Evolutionary conservation across 2,888 invertebrate species (phyloP), one percentile per base, ranked within the genome.

Genomic region (Spialia ferax): DNA sequence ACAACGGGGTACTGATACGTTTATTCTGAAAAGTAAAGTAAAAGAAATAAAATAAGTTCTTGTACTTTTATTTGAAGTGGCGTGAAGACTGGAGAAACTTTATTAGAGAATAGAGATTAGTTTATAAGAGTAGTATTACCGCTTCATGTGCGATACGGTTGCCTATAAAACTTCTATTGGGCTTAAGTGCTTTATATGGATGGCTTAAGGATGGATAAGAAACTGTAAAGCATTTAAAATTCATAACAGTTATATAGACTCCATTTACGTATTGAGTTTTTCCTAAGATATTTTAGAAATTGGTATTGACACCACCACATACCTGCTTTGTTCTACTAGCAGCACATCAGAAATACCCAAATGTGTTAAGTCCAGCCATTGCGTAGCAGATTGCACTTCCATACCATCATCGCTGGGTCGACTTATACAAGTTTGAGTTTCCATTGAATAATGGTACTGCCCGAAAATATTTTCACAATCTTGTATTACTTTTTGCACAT

Each of bases 361-460:
- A 74, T 96, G 96, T 0, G 83, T 80, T 0, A 88, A 77, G 71
- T 96, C 95, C 55, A 95, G 87, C 85, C 91, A 95, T 74, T 96
- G 96, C 0, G 95, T 87, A 0, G 95, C 74, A 0, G 95, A 81
- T 70, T 88, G 94, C 1, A 96, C 94, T 61, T 96, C 95, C 69
- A 96, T 84, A 1, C 95, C 96, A 76, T 96, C 96, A 74, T 97
- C 97, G 29, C 88, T 89, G 0, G 97, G 97, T 38, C 94, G 83
- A 11, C 95, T 94, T 0, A 95, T 85, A 70, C 95, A 94, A 6
- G 91, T 87, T 52, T 95, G 94, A 0, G 95, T 94, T 82, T 97
- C 97, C 96, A 97, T 96, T 1, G 95, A 94, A 73, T 94, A 96
- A 79, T 96, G 96, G 77, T 96, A 96, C 78, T 97, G 97, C 18